Conservation (phyloP, 2,888 invertebrate species). For the Clanis bilineata region DNA sequence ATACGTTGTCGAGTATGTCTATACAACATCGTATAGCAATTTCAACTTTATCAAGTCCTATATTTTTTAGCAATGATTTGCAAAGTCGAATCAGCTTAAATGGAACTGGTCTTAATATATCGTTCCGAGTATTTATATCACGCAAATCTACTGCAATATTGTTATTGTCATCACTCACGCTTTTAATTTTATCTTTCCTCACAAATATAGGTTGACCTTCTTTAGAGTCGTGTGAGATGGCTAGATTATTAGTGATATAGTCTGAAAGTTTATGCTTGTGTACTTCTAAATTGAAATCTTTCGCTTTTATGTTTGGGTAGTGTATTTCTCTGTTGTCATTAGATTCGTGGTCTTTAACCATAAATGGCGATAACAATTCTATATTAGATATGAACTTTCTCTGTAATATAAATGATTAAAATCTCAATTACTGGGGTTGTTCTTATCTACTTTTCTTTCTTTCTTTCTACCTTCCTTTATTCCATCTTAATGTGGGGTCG, state of each 20-base stretch:
- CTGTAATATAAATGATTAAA: neutral
- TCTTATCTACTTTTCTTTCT: neutral
- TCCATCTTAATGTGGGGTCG: too few relatives aligned
- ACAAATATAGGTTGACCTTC: neutral
- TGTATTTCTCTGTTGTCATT: neutral
- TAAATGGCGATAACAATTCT: neutral
- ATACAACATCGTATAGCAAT: too few relatives aligned
- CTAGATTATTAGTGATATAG: neutral
- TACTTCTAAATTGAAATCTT: neutral
- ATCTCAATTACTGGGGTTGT: too few relatives aligned
- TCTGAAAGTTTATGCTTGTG: neutral
- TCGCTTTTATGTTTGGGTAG: neutral
- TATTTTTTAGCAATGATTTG: too few relatives aligned
- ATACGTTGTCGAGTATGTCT: too few relatives aligned
- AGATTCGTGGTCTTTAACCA: neutral
- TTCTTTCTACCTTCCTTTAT: too few relatives aligned
- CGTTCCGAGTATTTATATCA: too few relatives aligned
- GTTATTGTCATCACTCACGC: too few relatives aligned
- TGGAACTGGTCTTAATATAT: too few relatives aligned
- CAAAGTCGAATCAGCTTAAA: too few relatives aligned
- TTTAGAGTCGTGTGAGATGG: neutral
- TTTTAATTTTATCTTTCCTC: neutral
- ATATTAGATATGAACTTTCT: neutral
- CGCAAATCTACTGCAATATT: too few relatives aligned
- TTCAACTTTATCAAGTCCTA: too few relatives aligned